Conservation (phyloP, 2,888 invertebrate genomes). For the Eugnorisma glareosa region DNA sequence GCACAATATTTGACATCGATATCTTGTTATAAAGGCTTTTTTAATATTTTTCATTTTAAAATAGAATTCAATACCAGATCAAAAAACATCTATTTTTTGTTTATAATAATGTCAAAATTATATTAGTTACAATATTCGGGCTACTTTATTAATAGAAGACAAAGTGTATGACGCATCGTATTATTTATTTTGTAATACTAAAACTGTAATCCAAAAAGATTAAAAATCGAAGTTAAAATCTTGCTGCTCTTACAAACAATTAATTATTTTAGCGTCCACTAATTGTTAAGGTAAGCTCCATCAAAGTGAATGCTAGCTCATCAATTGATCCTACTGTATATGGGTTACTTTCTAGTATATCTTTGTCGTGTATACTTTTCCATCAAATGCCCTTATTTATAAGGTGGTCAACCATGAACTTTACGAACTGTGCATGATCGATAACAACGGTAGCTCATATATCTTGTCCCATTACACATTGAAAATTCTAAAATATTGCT, state of each 20-base stretch:
- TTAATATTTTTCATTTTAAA: constrained; percentile 51
- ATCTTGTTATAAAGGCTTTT: constrained; percentile 64
- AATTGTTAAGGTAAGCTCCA: not conserved
- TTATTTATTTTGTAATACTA: constrained; percentile 38
- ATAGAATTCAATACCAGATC: constrained; percentile 25
- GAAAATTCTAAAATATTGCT: constrained; percentile 54
- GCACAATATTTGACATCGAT: constrained; percentile 74
- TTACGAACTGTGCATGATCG: not conserved
- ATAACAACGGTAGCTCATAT: constrained; percentile 12
- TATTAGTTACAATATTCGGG: constrained; percentile 34
- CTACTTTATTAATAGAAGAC: constrained; percentile 44
- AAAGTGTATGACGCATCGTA: constrained; percentile 44
- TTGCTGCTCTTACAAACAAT: constrained; percentile 19
- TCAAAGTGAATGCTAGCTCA: not conserved
- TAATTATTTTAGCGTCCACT: not conserved
- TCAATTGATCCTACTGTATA: constrained; percentile 7
- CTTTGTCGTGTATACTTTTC: not conserved
- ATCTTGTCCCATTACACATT: constrained; percentile 38
- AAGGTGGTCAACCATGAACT: not conserved
- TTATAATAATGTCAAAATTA: constrained; percentile 25
- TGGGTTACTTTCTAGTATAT: not conserved
- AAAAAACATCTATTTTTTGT: constrained; percentile 27
- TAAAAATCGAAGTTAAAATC: constrained; percentile 56
- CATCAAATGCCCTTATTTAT: not conserved
- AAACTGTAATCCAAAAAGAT: constrained; percentile 62